Base-by-base conservation (phyloP, 2,888 invertebrate species). In the Mylabris sibirica region DNA sequence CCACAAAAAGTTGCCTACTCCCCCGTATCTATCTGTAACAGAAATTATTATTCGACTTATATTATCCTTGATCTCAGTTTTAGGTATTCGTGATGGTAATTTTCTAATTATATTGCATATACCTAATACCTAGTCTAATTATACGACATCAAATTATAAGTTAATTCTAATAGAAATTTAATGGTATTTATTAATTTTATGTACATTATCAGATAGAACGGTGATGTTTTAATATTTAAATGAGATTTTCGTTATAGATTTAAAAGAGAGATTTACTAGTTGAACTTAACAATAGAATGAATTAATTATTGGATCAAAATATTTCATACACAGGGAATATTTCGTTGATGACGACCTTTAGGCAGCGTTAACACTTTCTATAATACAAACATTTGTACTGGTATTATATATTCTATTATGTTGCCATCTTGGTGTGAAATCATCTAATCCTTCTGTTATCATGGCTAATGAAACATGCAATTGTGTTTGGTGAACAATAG, bases 381-480 rank as follows among this genome's bases (percentile, higher is more conserved):
- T 79, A 80, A 79, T 79, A 78, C 77, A 73, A 75, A 79, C 79
- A 81, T 81, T 81, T 81, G 81, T 81, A 78, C 74, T 68, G 75
- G 79, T 74, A 79, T 79, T 80, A 80, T 77, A 72, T 75, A 72
- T 69, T 70, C 78, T 72, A 81, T 82, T 82, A 79, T 81, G 71
- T 75, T 69, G 70, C 71, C 74, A 72, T 77, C 77, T 75, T 75
- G 73, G 74, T 75, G 75, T 74, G 73, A 75, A 78, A 74, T 75
- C 75, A 67, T 71, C 75, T 81, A 81, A 81, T 81, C 81, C 82
- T 79, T 75, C 78, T 79, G 78, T 79, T 70, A 80, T 77, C 78
- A 73, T 74, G 77, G 75, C 75, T 77, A 78, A 77, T 80, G 76
- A 79, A 79, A 80, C 81, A 81, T 81, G 80, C 79, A 81, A 79